These are phyloP conservation scores for Neodiprion pinetum DNA, from an alignment of 1,140 invertebrate species.

Conservation along the genomic window DNA sequence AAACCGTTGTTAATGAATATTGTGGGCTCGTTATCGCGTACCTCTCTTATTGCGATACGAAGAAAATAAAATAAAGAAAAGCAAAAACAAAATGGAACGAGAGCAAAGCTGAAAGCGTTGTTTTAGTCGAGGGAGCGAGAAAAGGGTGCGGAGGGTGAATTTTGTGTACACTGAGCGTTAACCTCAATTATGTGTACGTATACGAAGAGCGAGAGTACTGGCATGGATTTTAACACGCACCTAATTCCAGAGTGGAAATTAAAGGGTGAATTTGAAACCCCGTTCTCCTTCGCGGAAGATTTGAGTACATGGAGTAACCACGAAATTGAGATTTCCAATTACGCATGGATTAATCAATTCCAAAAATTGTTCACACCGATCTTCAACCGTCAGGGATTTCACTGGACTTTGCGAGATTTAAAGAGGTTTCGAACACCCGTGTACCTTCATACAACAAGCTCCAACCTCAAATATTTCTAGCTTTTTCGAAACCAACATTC, in stretches of 20 bases:
- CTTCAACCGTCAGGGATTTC: not conserved
- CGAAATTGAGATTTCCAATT: not conserved
- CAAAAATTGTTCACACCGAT: not conserved
- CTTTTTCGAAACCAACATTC: too few relatives aligned
- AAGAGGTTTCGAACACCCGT: too few relatives aligned
- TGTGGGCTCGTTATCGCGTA: too few relatives aligned
- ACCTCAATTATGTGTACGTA: not conserved
- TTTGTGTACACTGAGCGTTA: not conserved
- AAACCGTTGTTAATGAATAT: too few relatives aligned
- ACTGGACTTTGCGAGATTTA: not conserved
- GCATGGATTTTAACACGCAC: not conserved
- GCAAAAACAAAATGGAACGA: not conserved
- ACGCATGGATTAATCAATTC: not conserved
- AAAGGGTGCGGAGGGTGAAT: not conserved
- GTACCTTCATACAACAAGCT: too few relatives aligned
- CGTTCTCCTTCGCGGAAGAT: not conserved
- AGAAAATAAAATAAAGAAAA: too few relatives aligned
- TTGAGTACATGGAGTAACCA: not conserved
- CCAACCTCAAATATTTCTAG: too few relatives aligned
- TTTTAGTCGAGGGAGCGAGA: not conserved
- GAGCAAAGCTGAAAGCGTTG: not conserved
- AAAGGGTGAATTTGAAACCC: not conserved
- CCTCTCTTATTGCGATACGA: too few relatives aligned
- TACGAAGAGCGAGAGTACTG: not conserved
- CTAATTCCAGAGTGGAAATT: conserved; percentile 2